Base-by-base conservation (phyloP, 2,113 vertebrate genomes). In the Psittacara wagleri region DNA sequence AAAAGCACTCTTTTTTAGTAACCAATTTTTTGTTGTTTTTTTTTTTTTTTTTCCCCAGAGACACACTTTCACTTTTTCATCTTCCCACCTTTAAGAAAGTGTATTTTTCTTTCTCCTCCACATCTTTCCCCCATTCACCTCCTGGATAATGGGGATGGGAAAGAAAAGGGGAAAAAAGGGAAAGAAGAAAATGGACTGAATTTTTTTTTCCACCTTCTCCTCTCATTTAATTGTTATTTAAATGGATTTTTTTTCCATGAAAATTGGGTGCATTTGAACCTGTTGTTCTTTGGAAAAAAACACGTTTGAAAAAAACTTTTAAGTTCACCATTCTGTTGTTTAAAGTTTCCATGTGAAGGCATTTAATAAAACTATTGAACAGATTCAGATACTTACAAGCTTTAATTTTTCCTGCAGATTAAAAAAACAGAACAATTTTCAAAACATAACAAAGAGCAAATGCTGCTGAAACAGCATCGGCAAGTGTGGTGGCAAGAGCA, bases 401-500 rank as follows among this genome's bases (percentile, higher is more conserved):
- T 88, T 72, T 94, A 14, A 57, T 86, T 97, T 95, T 74, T 64
- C n/a, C 49, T 78, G 44, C 92, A 99, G 99, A 98, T 99, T 92
- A 96, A 98, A 97, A 98, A 98, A 96, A 96, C 96, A 78, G 81
- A 98, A 69, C 97, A 97, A 95, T 96, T 98, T 73, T 99, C 98
- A 97, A 99, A 99, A 97, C 87, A 85, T 68, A 98, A 96, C 86
- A 99, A 98, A 97, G 98, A 99, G 68, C 98, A 97, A 96, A 98
- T 93, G 86, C 92, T 99, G 57, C 94, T 99, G 92, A 98, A 98
- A 83, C 99, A 99, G 82, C 99, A 99, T 90, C 98, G 86, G 44
- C 98, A 98, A 94, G 98, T 99, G 92, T 99, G 99, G 99, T 98
- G 98, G 98, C 96, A 97, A 74, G 99, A 99, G 86, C 96, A 98